Conservation (phyloP, 2,113 vertebrate genomes). For the Scomber colias region DNA sequence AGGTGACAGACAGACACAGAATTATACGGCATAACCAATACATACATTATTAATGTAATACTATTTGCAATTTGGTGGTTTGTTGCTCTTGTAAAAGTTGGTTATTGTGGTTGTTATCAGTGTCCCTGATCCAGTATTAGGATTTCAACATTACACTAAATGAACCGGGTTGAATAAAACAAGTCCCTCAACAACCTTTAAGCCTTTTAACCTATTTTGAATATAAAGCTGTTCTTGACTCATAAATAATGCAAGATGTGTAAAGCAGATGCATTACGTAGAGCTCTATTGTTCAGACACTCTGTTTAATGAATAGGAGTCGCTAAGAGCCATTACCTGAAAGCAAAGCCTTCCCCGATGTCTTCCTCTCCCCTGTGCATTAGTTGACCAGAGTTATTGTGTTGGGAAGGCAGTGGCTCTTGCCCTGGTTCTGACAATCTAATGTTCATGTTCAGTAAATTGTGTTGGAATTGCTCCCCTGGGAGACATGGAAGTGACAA, state of each 20-base stretch:
- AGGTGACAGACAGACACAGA: neutral
- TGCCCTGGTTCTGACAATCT: constrained; percentile 64
- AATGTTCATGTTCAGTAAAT: constrained; percentile 73
- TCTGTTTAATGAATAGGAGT: constrained; percentile 81
- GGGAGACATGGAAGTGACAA: constrained; percentile 72
- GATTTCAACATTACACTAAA: constrained; percentile 27
- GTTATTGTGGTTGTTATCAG: constrained; percentile 55
- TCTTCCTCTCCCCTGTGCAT: constrained; percentile 60
- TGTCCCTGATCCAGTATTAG: constrained; percentile 26
- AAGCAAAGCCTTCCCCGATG: constrained; percentile 65
- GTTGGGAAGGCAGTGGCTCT: constrained; percentile 50
- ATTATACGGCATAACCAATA: neutral
- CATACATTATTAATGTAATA: constrained; percentile 18
- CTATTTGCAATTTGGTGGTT: constrained; percentile 5
- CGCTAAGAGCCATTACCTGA: constrained; percentile 76
- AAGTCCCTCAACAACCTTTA: constrained; percentile 69
- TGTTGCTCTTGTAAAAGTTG: neutral
- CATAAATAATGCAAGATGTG: constrained; percentile 81
- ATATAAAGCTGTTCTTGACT: constrained; percentile 66
- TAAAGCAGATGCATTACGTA: constrained; percentile 78
- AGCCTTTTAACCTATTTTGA: constrained; percentile 78
- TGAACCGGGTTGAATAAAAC: constrained; percentile 45
- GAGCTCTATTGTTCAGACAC: constrained; percentile 76
- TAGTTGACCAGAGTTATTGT: constrained; percentile 63
- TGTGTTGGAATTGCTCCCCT: constrained; percentile 75